phyloP scores from a whole-genome alignment of 2,888 invertebrate species.

The Dynastes tityus region DNA sequence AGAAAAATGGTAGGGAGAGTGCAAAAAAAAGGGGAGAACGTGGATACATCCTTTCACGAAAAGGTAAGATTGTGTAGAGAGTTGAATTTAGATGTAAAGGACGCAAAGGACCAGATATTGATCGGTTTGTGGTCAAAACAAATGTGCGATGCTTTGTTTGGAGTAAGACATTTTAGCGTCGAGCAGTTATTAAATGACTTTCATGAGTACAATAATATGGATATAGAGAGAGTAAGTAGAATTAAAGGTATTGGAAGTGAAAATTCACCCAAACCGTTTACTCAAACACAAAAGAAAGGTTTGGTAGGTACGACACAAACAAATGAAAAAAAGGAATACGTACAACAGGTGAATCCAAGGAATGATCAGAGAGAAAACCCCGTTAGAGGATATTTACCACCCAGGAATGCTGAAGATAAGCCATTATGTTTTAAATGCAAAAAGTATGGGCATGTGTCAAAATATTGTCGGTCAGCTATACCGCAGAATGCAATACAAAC shows the following conservation, averaged over 20 bases:
- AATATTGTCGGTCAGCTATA: no score
- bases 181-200: conserved; percentile 7
- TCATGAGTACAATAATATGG: conserved; percentile 11
- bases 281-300: background rate
- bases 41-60: conserved; percentile 26
- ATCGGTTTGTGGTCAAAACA: conserved; percentile 14
- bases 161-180: background rate
- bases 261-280: background rate
- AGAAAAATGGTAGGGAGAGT: background rate
- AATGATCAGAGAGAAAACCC: no score
- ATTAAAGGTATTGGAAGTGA: background rate
- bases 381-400: no score
- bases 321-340: background rate
- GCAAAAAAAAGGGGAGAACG: conserved; percentile 7
- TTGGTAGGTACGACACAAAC: background rate
- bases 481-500: no score
- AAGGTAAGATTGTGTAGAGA: conserved; percentile 26
- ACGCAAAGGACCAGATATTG: conserved; percentile 6
- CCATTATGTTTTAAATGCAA: no score
- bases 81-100: background rate
- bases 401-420: no score
- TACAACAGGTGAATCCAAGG: no score
- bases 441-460: no score
- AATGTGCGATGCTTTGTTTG: conserved; percentile 11
- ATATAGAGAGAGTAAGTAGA: background rate